A percentile compares a stretch with the other conserved stretches of the same genome.
Conservation (phyloP, 1,140 invertebrate genomes). For the Chelonus insularis region DNA sequence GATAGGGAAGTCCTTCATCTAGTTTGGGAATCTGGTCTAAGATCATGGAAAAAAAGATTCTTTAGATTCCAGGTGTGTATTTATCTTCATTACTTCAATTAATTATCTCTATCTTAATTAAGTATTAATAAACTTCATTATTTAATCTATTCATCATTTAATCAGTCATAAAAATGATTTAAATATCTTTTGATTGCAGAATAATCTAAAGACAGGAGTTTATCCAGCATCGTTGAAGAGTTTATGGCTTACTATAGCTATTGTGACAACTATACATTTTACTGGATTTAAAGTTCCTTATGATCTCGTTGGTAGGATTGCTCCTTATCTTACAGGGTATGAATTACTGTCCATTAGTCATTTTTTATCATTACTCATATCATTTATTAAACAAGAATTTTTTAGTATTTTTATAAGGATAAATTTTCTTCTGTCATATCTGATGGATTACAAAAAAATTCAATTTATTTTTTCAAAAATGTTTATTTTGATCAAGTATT, state of each 20-base stretch:
- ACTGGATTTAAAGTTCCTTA: constrained; percentile 77
- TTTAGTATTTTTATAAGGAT: too few relatives aligned
- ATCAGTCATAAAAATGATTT: too few relatives aligned
- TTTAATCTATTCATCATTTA: too few relatives aligned
- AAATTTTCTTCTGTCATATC: too few relatives aligned
- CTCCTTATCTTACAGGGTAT: constrained; percentile 69
- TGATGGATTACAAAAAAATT: too few relatives aligned
- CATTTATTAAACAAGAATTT: too few relatives aligned
- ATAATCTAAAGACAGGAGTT: constrained; percentile 91
- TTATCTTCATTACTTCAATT: neutral
- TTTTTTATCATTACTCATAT: too few relatives aligned
- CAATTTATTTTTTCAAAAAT: too few relatives aligned
- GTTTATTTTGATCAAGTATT: too few relatives aligned
- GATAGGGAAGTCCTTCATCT: constrained; percentile 91
- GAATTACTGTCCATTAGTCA: too few relatives aligned
- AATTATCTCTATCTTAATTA: neutral
- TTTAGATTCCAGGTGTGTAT: constrained; percentile 78
- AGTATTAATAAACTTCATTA: too few relatives aligned
- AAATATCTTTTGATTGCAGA: constrained; percentile 70
- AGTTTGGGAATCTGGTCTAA: constrained; percentile 86
- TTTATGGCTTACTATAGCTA: constrained; percentile 75
- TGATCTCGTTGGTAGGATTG: constrained; percentile 69
- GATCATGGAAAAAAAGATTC: constrained; percentile 92
- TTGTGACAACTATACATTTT: constrained; percentile 82
- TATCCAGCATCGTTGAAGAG: constrained; percentile 92